A percentile compares a stretch with the other conserved stretches of the same genome.
Evolutionary conservation across 1,140 invertebrate species (phyloP).

Genomic region (Leptestheria dahalacensis): DNA sequence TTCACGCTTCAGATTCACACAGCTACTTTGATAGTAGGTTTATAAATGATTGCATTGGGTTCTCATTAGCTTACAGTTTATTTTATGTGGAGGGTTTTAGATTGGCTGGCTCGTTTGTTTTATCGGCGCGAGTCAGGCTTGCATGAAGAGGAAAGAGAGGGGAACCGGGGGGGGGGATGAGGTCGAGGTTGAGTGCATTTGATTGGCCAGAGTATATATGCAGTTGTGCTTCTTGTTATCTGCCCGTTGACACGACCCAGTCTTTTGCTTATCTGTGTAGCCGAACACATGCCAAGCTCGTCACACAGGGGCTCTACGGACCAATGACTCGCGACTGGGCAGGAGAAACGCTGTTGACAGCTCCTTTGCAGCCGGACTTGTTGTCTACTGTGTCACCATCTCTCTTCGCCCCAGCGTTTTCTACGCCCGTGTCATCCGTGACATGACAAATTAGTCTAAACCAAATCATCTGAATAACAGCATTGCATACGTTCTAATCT

Average conservation of each 20-base stretch:
- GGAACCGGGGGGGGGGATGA: neutral
- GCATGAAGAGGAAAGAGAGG: too few relatives aligned
- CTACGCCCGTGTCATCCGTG: too few relatives aligned
- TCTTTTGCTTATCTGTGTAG: neutral
- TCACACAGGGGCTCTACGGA: neutral
- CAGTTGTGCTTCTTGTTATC: neutral
- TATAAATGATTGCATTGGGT: too few relatives aligned
- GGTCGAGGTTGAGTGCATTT: neutral
- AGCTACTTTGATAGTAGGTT: too few relatives aligned
- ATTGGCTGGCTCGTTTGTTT: neutral
- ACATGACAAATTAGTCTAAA: too few relatives aligned
- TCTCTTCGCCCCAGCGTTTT: too few relatives aligned
- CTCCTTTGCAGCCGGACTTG: neutral
- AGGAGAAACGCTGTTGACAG: neutral
- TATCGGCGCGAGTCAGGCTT: neutral
- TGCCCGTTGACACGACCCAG: neutral
- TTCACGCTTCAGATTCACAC: too few relatives aligned
- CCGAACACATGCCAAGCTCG: neutral
- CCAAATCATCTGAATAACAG: too few relatives aligned
- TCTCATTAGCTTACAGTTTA: too few relatives aligned
- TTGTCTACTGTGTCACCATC: too few relatives aligned
- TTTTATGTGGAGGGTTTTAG: neutral
- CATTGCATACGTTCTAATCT: too few relatives aligned
- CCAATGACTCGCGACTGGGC: neutral
- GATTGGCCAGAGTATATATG: neutral